Evolutionary conservation across 2,113 vertebrate genomes (phyloP).

Genomic region (Sebastes fasciatus): DNA sequence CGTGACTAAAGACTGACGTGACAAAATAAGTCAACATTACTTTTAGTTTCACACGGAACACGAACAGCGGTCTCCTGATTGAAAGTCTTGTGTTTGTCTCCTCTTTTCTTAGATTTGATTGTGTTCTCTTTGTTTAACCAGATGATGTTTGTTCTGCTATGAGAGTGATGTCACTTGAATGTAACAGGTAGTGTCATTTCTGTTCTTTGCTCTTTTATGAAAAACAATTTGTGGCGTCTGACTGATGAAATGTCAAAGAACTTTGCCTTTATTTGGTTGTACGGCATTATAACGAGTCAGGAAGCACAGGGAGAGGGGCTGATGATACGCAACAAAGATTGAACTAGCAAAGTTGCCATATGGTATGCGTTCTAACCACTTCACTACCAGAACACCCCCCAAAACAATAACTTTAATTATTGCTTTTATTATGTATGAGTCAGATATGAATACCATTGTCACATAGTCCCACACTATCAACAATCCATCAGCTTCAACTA

Average conservation of each 20-base stretch:
- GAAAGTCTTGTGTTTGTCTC: too few species aligned
- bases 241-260: not conserved
- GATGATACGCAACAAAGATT: not conserved
- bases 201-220: not conserved
- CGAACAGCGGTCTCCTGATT: too few species aligned
- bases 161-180: not conserved
- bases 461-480: not conserved
- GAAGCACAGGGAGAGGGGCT: not conserved
- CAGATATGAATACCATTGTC: not conserved
- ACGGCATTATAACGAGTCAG: not conserved
- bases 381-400: not conserved
- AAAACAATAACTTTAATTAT: not conserved
- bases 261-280: not conserved
- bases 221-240: not conserved
- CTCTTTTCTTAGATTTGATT: not conserved
- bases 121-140: not conserved
- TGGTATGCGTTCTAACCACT: not conserved
- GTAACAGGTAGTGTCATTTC: not conserved
- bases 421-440: not conserved
- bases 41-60: too few species aligned
- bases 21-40: too few species aligned
- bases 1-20: too few species aligned
- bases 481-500: conserved; percentile 11
- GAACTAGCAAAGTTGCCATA: not conserved
- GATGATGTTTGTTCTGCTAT: not conserved